phyloP scores from a whole-genome alignment of 1,140 invertebrate genomes.

The Trichogramma pretiosum region DNA sequence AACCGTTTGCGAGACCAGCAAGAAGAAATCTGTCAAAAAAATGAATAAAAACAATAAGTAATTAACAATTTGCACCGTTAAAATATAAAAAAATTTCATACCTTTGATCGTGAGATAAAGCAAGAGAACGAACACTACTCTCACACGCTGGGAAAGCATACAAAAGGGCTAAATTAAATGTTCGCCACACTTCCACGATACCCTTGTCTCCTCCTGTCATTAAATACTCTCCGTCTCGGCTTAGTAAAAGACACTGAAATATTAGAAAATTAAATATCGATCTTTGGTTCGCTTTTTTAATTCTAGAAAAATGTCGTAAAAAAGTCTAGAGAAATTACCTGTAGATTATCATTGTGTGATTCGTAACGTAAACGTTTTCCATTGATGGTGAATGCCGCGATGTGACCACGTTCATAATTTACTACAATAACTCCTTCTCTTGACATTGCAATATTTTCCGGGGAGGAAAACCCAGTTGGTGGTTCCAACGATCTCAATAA shows the following conservation, averaged over 20 bases:
- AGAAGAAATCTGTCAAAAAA: slow-evolving; percentile 72
- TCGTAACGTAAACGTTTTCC: slow-evolving; percentile 78
- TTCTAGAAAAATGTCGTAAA: not conserved
- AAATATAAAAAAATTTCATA: no score
- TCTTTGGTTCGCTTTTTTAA: not conserved
- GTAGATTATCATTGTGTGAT: slow-evolving; percentile 89
- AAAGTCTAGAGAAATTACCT: slow-evolving; percentile 52
- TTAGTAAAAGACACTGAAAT: slow-evolving; percentile 80
- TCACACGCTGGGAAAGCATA: slow-evolving; percentile 97
- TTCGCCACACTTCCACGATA: slow-evolving; percentile 95
- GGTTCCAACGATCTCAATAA: slow-evolving; percentile 84
- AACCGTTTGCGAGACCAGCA: slow-evolving; percentile 92
- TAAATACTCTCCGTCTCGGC: slow-evolving; percentile 95
- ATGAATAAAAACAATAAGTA: slow-evolving; percentile 4
- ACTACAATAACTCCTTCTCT: slow-evolving; percentile 94
- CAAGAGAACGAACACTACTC: slow-evolving; percentile 83
- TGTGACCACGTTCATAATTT: slow-evolving; percentile 82
- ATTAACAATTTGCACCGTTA: not conserved
- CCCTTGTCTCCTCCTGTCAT: slow-evolving; percentile 94
- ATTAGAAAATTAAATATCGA: slow-evolving; percentile 11
- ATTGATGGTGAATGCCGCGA: slow-evolving; percentile 89
- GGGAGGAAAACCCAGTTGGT: slow-evolving; percentile 69
- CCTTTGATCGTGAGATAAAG: slow-evolving; percentile 95
- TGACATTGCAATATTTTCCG: slow-evolving; percentile 85
- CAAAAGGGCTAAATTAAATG: slow-evolving; percentile 90